Evolutionary conservation across 2,888 invertebrate species (phyloP).

Genomic region (Meloe dianella): DNA sequence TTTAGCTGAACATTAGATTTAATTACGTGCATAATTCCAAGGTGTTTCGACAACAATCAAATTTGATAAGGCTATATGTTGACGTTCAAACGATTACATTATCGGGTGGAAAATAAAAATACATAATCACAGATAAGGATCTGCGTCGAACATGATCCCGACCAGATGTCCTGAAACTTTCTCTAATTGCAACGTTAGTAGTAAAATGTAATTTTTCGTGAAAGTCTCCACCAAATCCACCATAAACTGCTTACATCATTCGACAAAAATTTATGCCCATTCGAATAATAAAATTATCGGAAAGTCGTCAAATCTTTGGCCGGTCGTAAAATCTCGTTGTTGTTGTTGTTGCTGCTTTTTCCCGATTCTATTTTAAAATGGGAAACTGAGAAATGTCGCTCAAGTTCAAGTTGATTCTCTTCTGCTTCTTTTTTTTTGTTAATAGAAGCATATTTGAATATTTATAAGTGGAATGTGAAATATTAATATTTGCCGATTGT

Average conservation of each 20-base stretch:
- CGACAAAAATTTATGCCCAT: background rate
- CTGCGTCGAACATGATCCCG: too few species aligned
- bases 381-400: background rate
- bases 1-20: too few species aligned
- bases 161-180: background rate
- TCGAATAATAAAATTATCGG: background rate
- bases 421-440: background rate
- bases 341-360: background rate
- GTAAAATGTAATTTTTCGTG: background rate
- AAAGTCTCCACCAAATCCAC: background rate
- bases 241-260: background rate
- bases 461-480: background rate
- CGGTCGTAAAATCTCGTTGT: slow-evolving; percentile 1
- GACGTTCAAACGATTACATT: too few species aligned
- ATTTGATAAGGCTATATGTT: background rate
- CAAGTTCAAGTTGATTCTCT: background rate
- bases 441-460: background rate
- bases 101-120: too few species aligned
- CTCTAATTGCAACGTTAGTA: background rate
- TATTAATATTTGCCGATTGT: background rate
- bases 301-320: background rate
- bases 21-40: too few species aligned
- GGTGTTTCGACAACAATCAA: background rate
- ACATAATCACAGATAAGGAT: too few species aligned
- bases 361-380: background rate